phyloP scores from a whole-genome alignment of 2,888 invertebrate species.

The Cybosia mesomella region DNA sequence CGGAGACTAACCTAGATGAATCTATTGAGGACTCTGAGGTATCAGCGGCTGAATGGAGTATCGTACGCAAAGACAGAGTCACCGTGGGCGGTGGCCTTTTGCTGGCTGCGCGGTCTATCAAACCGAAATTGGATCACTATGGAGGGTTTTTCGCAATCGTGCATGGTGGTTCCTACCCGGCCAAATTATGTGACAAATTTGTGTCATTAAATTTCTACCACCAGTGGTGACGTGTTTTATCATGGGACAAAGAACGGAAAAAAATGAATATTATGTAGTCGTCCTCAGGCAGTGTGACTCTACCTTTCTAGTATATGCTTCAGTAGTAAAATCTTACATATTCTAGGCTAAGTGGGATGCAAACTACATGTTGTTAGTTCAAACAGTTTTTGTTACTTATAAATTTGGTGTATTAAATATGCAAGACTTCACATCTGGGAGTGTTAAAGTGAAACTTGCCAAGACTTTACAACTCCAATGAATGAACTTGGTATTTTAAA shows the following conservation, averaged over 20 bases:
- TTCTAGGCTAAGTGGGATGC: constrained; percentile 30
- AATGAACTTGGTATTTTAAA: background rate
- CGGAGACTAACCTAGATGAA: too few species aligned
- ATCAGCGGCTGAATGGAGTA: too few species aligned
- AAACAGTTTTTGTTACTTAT: constrained; percentile 19
- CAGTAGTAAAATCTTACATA: constrained; percentile 36
- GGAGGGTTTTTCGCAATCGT: too few species aligned
- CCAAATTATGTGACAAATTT: too few species aligned
- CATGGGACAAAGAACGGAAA: background rate
- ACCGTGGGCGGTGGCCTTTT: too few species aligned
- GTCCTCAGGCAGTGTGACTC: constrained; percentile 18
- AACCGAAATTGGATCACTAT: too few species aligned
- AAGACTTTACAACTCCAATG: background rate
- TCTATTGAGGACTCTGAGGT: too few species aligned
- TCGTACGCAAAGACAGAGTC: too few species aligned
- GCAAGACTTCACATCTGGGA: background rate
- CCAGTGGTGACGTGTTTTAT: too few species aligned
- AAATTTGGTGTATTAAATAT: background rate
- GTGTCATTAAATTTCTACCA: too few species aligned
- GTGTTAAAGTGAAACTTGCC: background rate
- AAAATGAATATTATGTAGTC: background rate
- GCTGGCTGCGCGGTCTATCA: too few species aligned
- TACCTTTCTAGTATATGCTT: constrained; percentile 18
- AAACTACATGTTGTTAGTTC: constrained; percentile 25
- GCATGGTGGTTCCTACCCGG: too few species aligned